Percentiles rank a stretch among this genome's conserved stretches.
These are phyloP conservation scores for Pyralis farinalis DNA, from an alignment of 2,888 invertebrate genomes.

Conservation along the genomic window DNA sequence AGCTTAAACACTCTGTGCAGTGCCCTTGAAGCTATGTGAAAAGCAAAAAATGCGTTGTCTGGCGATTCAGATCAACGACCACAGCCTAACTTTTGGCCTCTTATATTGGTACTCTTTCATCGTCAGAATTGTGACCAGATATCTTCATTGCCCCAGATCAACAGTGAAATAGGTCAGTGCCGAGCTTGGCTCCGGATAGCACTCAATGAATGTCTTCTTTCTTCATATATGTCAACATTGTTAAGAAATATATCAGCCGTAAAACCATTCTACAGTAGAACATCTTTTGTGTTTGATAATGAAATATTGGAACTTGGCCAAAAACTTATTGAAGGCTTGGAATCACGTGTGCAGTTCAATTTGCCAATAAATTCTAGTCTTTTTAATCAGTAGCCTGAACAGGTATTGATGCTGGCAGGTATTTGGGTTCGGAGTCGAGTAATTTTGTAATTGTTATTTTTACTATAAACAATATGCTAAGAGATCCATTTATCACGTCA, in stretches of 20 bases:
- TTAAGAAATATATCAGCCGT: slow-evolving; percentile 88
- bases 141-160: slow-evolving; percentile 88
- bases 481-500: no score
- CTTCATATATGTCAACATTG: slow-evolving; percentile 92
- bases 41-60: slow-evolving; percentile 87
- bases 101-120: slow-evolving; percentile 92
- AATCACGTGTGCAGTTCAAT: slow-evolving; percentile 86
- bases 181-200: slow-evolving; percentile 95
- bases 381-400: slow-evolving; percentile 93
- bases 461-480: no score
- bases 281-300: slow-evolving; percentile 90
- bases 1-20: slow-evolving; percentile 90
- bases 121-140: slow-evolving; percentile 93
- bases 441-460: no score
- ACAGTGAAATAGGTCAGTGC: slow-evolving; percentile 94
- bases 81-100: slow-evolving; percentile 94
- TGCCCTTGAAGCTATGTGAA: slow-evolving; percentile 92
- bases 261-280: slow-evolving; percentile 90
- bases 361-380: slow-evolving; percentile 92
- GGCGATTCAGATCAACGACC: slow-evolving; percentile 86
- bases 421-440: slow-evolving; percentile 93
- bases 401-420: slow-evolving; percentile 91
- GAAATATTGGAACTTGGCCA: slow-evolving; percentile 91
- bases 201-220: slow-evolving; percentile 92
- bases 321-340: slow-evolving; percentile 88